A percentile compares a stretch with the other conserved stretches of the same genome.
Evolutionary conservation across 1,140 invertebrate genomes (phyloP).

Genomic region (Brachystomella parvula): DNA sequence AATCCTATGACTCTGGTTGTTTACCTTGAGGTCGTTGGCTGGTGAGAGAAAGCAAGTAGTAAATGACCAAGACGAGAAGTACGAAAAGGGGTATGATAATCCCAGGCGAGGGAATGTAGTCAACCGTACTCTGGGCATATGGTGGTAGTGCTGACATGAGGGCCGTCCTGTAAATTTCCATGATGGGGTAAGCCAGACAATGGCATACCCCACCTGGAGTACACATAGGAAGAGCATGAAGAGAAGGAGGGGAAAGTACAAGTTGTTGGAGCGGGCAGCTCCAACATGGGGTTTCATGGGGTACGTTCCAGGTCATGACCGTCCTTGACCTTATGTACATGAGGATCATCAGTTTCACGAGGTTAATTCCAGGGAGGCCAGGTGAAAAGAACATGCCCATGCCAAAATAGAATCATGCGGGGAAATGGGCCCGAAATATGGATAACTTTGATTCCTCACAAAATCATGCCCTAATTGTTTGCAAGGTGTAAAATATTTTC

Average conservation of each 20-base stretch:
- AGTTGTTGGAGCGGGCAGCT: constrained; percentile 81
- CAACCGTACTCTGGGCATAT: no score
- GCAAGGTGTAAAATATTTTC: constrained; percentile 94
- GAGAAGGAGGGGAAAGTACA: constrained; percentile 82
- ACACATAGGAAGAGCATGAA: constrained; percentile 96
- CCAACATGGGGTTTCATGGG: constrained; percentile 86
- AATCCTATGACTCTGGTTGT: no score
- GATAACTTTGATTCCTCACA: constrained; percentile 48
- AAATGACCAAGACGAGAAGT: constrained; percentile 85
- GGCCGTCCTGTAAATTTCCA: no score
- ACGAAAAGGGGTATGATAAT: constrained; percentile 88
- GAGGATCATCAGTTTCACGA: constrained; percentile 80
- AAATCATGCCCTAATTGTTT: constrained; percentile 95
- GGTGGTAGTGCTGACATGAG: no score
- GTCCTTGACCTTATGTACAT: constrained; percentile 74
- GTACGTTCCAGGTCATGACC: constrained; percentile 91
- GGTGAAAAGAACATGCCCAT: constrained; percentile 84
- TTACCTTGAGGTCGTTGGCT: constrained; percentile 75
- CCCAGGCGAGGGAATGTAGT: constrained; percentile 85
- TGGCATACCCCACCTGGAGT: constrained; percentile 85
- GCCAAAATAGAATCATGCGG: constrained; percentile 40
- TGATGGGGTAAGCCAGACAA: no score
- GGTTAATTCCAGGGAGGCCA: constrained; percentile 78
- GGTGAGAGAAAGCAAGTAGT: constrained; percentile 86
- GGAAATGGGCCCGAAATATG: neutral